These are phyloP conservation scores for Bombus breviceps DNA, from an alignment of 1,140 invertebrate genomes.

Conservation along the genomic window DNA sequence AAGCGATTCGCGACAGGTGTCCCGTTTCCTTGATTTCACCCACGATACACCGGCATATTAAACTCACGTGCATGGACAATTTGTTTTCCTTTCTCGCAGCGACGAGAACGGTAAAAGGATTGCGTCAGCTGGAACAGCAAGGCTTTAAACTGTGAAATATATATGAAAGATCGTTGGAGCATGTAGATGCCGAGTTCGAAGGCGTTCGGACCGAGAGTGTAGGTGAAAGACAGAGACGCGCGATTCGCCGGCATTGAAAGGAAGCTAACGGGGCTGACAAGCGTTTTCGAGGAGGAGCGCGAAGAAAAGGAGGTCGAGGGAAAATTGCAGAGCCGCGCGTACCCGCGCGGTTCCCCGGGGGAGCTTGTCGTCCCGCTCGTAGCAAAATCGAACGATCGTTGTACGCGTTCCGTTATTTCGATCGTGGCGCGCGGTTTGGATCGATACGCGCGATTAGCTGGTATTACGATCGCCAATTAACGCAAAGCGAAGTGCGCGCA, in stretches of 20 bases:
- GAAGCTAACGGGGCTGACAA: conserved; percentile 22
- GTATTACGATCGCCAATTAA: neutral
- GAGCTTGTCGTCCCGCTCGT: neutral
- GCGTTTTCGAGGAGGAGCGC: conserved; percentile 26
- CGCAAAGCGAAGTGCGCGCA: neutral
- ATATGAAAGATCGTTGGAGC: neutral
- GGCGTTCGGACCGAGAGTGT: too few species aligned
- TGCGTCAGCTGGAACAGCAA: conserved; percentile 1
- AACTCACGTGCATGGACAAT: neutral
- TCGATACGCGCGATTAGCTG: conserved; percentile 14
- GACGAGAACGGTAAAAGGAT: too few species aligned
- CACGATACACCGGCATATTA: neutral
- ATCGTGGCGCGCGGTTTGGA: neutral
- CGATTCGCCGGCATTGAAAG: neutral
- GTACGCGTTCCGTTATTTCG: conserved; percentile 7
- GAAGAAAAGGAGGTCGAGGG: conserved; percentile 44
- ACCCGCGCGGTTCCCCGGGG: neutral
- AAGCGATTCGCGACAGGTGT: neutral
- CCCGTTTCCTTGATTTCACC: neutral
- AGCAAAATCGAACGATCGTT: neutral
- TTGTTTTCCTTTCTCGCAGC: neutral
- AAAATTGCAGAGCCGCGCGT: conserved; percentile 34
- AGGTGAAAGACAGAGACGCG: neutral
- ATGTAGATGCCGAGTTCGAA: neutral
- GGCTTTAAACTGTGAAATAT: neutral